Base-by-base conservation (phyloP, 2,888 invertebrate species). In the Rhopalosiphum nymphaeae region DNA sequence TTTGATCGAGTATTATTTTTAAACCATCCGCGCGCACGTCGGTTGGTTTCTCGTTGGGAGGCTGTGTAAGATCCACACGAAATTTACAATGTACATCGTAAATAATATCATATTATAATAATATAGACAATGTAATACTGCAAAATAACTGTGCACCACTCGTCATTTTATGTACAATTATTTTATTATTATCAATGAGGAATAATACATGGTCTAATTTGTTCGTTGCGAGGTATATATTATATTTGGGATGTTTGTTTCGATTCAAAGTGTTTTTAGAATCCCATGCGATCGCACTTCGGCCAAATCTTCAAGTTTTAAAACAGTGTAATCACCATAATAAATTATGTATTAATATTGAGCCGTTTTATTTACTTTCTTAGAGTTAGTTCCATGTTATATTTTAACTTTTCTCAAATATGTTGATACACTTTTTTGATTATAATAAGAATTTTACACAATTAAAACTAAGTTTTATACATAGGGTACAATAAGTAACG, bases 1-100 rank as follows among this genome's bases (percentile, higher is more conserved):
- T 90, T 61, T 88, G 87, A 90, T 90, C 44, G 25, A 36, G 44
- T 42, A 57, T 93, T 93, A 93, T 93, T 93, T 93, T 93, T 93
- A 93, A 93, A 85, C 78, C 78, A 2, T 78, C 9, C 36, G 21
- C 36, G 7, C 78, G 36, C 78, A 21, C 93, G 85, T 61, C 67
- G 5, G 61, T 90, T 89, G 84, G 46, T 90, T 89, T 93, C 85
- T 85, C 90, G 29, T 90, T 57, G 78, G 57, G 93, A 93, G 85
- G 53, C 89, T 53, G 53, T 91, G 25, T 56, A 61, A 36, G 36
- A 29, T 78, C n/a, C 56, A 44, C 36, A 44, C 26, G 16, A 84
- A 84, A 57, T 89, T 49, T 61, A 11, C n/a, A 36, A 36, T 21
- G 36, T 36, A 78, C 36, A 78, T 36, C 78, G 36, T 78, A 2